phyloP scores from a whole-genome alignment of 2,113 vertebrate genomes.

The Oceanites oceanicus region DNA sequence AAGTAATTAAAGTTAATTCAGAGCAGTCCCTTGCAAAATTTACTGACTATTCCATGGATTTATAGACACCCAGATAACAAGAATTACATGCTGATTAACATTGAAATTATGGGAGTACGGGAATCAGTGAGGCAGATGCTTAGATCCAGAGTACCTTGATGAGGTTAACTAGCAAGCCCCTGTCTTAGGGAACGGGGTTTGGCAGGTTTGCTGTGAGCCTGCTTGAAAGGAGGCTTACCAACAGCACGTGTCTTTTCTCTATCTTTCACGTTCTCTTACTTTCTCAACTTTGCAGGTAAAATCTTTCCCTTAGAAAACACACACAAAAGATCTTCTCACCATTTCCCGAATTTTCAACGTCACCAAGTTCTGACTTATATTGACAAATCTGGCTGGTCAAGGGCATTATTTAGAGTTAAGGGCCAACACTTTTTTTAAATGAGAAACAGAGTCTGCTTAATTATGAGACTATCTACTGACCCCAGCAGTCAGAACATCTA shows the following conservation, averaged over 20 bases:
- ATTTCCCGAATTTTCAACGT: slow-evolving; percentile 4
- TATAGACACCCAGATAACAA: not conserved
- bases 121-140: not conserved
- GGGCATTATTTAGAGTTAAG: not conserved
- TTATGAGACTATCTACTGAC: not conserved
- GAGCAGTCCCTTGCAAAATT: not conserved
- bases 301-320: not conserved
- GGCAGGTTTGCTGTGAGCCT: not conserved
- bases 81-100: not conserved
- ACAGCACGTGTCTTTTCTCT: not conserved
- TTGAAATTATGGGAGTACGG: not conserved
- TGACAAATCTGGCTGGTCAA: slow-evolving; percentile 1
- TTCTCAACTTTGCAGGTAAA: not conserved
- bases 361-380: not conserved
- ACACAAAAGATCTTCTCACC: not conserved
- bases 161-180: not conserved
- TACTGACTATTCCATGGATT: not conserved
- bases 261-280: not conserved
- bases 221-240: not conserved
- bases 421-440: not conserved
- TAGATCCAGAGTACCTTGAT: not conserved
- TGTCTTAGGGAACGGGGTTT: not conserved
- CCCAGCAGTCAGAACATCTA: not conserved
- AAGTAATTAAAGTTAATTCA: not conserved
- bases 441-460: not conserved